These are phyloP conservation scores for Morone chrysops DNA, from an alignment of 2,113 vertebrate species.

Conservation along the genomic window DNA sequence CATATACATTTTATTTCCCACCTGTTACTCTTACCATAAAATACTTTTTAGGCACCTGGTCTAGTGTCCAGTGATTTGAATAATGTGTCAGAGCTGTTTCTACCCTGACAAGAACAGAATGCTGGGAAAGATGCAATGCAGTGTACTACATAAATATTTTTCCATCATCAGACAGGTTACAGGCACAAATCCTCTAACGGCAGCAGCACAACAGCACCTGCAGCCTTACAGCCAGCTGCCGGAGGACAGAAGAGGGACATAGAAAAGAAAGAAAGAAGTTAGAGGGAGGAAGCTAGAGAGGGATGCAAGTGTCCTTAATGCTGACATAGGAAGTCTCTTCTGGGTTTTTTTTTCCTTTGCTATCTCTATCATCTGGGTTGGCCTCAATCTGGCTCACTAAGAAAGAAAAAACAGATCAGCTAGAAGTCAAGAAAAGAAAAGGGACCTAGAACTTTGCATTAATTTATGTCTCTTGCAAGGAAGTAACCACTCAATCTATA, in stretches of 20 bases:
- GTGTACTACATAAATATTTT: constrained; percentile 12
- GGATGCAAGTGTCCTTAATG: constrained; percentile 21
- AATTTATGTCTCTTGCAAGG: neutral
- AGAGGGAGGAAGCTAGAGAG: neutral
- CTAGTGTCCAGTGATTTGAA: neutral
- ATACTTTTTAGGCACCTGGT: constrained; percentile 8
- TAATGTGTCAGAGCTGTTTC: neutral
- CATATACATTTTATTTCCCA: constrained; percentile 19
- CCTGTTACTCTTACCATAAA: constrained; percentile 3
- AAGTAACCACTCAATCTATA: neutral
- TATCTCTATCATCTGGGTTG: constrained; percentile 43
- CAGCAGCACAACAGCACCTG: constrained; percentile 54
- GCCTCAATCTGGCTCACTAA: constrained; percentile 42
- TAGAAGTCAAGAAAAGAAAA: neutral
- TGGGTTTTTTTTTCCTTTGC: constrained; percentile 13
- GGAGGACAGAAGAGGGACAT: neutral
- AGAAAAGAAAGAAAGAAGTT: neutral
- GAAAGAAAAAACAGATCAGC: neutral
- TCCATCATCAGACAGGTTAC: constrained; percentile 37
- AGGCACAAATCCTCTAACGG: constrained; percentile 42
- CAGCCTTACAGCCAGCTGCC: constrained; percentile 43
- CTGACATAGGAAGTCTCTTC: constrained; percentile 49
- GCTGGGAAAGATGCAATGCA: neutral
- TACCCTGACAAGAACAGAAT: constrained; percentile 16
- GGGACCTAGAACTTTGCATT: neutral